Evolutionary conservation across 1,140 invertebrate species (phyloP).

Genomic region (Oedothorax gibbosus): DNA sequence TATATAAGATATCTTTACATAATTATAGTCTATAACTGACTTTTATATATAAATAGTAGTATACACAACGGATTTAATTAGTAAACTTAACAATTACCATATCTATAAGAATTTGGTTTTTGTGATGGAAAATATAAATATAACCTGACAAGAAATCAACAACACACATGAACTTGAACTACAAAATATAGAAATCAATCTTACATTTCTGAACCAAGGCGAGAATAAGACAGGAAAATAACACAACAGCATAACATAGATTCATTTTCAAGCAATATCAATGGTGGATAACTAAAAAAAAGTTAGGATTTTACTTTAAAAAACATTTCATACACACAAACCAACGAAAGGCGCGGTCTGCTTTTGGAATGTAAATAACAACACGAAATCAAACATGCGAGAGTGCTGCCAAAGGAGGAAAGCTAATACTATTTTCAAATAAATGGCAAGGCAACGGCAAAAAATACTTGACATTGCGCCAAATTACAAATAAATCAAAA

Average conservation of each 20-base stretch:
- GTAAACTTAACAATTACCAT: background rate
- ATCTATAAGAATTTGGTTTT: background rate
- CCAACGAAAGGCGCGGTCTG: background rate
- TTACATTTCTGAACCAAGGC: background rate
- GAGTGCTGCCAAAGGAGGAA: background rate
- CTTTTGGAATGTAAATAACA: background rate
- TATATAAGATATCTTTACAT: background rate
- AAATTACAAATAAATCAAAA: slow-evolving; percentile 37
- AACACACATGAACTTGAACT: background rate
- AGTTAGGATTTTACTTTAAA: background rate
- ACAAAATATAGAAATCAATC: background rate
- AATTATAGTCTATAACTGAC: background rate
- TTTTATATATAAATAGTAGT: background rate
- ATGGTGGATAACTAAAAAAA: background rate
- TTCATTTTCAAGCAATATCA: background rate
- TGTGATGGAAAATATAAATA: background rate
- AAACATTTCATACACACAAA: background rate
- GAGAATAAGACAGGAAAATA: background rate
- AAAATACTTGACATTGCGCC: slow-evolving; percentile 2
- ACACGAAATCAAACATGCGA: background rate
- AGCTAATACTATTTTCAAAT: background rate
- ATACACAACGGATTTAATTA: background rate
- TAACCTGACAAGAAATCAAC: background rate
- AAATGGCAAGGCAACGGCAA: background rate
- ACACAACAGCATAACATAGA: background rate